phyloP scores from a whole-genome alignment of 2,888 invertebrate genomes.

The Theretra japonica region DNA sequence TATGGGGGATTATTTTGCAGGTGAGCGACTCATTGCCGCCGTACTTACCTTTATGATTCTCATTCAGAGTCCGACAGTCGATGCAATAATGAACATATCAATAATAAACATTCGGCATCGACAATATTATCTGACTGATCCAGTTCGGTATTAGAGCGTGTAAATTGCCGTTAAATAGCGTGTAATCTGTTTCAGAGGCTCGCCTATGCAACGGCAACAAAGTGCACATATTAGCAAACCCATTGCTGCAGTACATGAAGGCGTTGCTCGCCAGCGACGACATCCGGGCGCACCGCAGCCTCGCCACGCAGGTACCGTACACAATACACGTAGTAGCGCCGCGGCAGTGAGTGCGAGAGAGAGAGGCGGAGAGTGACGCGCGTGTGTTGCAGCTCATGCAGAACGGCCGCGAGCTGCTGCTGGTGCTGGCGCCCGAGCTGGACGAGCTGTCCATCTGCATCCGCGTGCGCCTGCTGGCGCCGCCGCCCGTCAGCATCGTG shows the following conservation, averaged over 20 bases:
- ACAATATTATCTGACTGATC: too few species aligned
- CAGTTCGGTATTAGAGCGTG: background rate
- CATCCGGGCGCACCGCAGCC: conserved; percentile 71
- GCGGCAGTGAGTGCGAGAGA: background rate
- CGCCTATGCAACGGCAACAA: conserved; percentile 77
- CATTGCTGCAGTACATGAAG: conserved; percentile 71
- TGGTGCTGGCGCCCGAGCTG: conserved; percentile 68
- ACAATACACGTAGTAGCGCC: too few species aligned
- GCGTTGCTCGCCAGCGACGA: conserved; percentile 70
- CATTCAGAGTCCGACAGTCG: too few species aligned
- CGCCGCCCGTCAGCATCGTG: conserved; percentile 71
- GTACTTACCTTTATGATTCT: too few species aligned
- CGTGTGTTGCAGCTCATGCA: conserved; percentile 70
- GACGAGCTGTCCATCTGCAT: conserved; percentile 76
- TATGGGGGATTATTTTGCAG: conserved; percentile 81
- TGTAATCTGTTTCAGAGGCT: conserved; percentile 64
- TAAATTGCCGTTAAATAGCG: background rate
- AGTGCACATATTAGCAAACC: conserved; percentile 73
- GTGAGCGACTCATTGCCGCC: conserved; percentile 46
- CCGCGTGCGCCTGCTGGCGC: conserved; percentile 66
- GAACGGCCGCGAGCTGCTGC: conserved; percentile 73
- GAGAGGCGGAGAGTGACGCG: background rate
- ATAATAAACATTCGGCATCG: too few species aligned
- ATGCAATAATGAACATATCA: too few species aligned
- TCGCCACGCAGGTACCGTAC: conserved; percentile 72